Conservation (phyloP, 2,888 invertebrate species). For the Conomelus anceps region DNA sequence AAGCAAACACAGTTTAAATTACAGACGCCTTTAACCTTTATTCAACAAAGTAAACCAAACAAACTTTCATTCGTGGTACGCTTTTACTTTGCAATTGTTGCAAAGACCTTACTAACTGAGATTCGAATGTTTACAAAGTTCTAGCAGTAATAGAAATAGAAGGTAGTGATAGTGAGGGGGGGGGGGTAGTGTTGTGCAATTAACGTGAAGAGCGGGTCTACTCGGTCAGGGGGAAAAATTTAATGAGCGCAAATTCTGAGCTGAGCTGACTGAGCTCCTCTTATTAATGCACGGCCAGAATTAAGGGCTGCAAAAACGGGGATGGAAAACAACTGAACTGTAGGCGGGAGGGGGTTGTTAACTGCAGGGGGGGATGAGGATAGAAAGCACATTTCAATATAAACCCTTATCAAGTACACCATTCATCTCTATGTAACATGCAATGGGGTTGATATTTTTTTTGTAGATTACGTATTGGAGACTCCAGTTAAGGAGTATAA, state of each 20-base stretch:
- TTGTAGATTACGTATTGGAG: too few relatives aligned
- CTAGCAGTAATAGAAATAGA: neutral
- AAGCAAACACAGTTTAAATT: neutral
- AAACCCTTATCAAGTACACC: too few relatives aligned
- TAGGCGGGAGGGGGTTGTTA: neutral
- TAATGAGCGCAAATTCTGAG: neutral
- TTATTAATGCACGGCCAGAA: neutral
- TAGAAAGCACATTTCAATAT: too few relatives aligned
- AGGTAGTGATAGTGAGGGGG: neutral
- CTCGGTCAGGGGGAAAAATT: neutral
- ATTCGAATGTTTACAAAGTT: neutral
- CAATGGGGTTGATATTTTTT: too few relatives aligned
- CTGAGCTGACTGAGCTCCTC: neutral
- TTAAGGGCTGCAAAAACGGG: neutral
- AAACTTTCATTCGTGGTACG: neutral
- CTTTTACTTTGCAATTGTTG: neutral
- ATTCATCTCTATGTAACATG: too few relatives aligned
- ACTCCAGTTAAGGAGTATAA: too few relatives aligned
- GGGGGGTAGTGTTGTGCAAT: too few relatives aligned
- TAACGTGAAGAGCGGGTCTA: neutral
- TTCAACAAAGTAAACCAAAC: neutral
- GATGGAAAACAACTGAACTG: neutral
- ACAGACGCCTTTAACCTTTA: neutral
- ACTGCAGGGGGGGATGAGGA: neutral
- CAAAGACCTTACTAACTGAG: neutral